Percentiles rank a stretch among this genome's conserved stretches.
Conservation (phyloP, 2,888 invertebrate species). For the Arge pagana region DNA sequence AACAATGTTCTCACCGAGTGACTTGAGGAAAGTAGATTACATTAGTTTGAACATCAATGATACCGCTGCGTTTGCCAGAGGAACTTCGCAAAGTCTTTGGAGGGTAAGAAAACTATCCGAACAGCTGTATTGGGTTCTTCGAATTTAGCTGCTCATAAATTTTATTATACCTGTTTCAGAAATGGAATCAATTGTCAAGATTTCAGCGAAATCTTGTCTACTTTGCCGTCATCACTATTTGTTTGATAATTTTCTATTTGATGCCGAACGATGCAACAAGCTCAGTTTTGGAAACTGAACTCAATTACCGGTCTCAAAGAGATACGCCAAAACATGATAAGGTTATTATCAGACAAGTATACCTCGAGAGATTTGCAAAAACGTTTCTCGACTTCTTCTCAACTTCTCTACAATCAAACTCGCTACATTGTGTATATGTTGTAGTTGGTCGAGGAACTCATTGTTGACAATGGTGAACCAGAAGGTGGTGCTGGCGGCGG, state of each 20-base stretch:
- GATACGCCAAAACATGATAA: constrained; percentile 43
- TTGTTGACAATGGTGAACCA: constrained; percentile 50
- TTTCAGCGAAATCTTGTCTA: constrained; percentile 80
- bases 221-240: constrained; percentile 64
- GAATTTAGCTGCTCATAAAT: background rate
- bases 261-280: constrained; percentile 60
- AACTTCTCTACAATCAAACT: background rate
- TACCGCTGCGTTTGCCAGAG: constrained; percentile 40
- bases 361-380: no score
- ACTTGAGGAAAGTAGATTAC: constrained; percentile 47
- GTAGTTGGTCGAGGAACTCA: constrained; percentile 45
- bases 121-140: constrained; percentile 7
- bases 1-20: constrained; percentile 46
- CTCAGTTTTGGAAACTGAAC: constrained; percentile 48
- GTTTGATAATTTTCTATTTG: constrained; percentile 66
- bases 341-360: no score
- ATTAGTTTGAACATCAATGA: constrained; percentile 54
- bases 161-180: constrained; percentile 62
- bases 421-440: background rate
- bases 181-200: constrained; percentile 85
- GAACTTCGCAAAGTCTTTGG: constrained; percentile 56
- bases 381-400: background rate
- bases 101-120: constrained; percentile 46
- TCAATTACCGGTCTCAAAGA: constrained; percentile 42
- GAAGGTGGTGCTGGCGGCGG: constrained; percentile 43